phyloP scores from a whole-genome alignment of 2,888 invertebrate species.

The Neoscelio sp. region DNA sequence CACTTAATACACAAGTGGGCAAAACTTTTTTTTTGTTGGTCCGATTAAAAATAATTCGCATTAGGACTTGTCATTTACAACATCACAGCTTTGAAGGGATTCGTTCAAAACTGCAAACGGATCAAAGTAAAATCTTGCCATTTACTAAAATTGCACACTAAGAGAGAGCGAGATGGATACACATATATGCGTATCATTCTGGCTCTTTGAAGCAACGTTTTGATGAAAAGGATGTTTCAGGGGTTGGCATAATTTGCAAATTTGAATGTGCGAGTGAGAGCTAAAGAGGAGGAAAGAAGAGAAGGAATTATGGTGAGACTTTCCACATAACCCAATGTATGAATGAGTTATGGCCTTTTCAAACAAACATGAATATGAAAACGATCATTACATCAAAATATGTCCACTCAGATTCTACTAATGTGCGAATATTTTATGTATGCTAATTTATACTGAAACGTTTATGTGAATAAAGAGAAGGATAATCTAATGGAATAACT shows the following conservation, averaged over 20 bases:
- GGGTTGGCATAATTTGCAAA: conserved; percentile 48
- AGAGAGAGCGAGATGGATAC: conserved; percentile 17
- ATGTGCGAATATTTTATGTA: conserved; percentile 33
- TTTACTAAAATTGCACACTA: conserved; percentile 44
- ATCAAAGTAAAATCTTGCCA: conserved; percentile 52
- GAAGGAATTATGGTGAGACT: conserved; percentile 43
- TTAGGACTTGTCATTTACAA: conserved; percentile 33
- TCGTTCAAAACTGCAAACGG: conserved; percentile 42
- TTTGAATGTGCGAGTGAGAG: conserved; percentile 15
- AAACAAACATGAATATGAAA: conserved; percentile 57
- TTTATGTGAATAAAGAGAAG: conserved; percentile 21
- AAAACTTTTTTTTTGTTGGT: too few species aligned
- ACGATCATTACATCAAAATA: conserved; percentile 49
- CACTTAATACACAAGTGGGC: too few species aligned
- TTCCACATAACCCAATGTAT: conserved; percentile 35
- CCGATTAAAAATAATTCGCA: neutral
- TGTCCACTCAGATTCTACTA: conserved; percentile 29
- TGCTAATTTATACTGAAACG: conserved; percentile 35
- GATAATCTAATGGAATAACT: conserved; percentile 17
- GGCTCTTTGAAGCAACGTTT: conserved; percentile 44
- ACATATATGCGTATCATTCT: conserved; percentile 19
- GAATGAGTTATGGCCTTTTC: conserved; percentile 52
- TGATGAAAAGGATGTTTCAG: conserved; percentile 52
- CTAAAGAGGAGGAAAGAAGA: conserved; percentile 4
- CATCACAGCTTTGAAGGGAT: conserved; percentile 29